Percentiles rank a stretch among this genome's conserved stretches.
These are phyloP conservation scores for Elegia similella DNA, from an alignment of 2,888 invertebrate genomes.

Conservation along the genomic window DNA sequence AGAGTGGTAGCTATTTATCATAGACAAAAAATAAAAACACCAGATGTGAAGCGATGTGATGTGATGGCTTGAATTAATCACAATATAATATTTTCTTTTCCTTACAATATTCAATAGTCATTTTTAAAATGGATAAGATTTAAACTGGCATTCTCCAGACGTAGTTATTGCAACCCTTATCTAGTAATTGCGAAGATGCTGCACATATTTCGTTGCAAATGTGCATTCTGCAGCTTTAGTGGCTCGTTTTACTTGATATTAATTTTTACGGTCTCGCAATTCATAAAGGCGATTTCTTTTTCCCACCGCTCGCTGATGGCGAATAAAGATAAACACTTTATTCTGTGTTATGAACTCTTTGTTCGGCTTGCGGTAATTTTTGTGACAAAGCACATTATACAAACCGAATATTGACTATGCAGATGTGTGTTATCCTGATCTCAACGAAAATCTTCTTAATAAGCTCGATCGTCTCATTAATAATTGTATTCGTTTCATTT, in stretches of 20 bases:
- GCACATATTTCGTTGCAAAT: background rate
- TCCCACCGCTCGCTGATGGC: background rate
- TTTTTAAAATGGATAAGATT: background rate
- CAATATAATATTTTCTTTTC: background rate
- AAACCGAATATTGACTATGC: background rate
- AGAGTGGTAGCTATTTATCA: background rate
- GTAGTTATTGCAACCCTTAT: background rate
- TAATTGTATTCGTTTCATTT: too few relatives aligned
- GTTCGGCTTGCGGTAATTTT: background rate
- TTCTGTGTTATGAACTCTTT: background rate
- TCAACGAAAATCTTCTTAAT: too few relatives aligned
- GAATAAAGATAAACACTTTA: slow-evolving; percentile 1
- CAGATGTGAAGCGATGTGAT: background rate
- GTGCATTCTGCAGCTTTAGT: slow-evolving; percentile 2
- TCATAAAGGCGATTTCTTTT: slow-evolving; percentile 3
- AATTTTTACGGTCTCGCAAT: background rate
- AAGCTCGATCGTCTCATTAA: too few relatives aligned
- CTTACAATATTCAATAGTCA: background rate
- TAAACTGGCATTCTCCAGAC: background rate
- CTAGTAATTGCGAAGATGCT: background rate
- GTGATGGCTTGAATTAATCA: background rate
- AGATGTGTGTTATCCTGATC: too few relatives aligned
- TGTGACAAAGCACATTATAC: background rate
- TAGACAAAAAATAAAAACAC: background rate
- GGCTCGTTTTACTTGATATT: background rate